phyloP scores from a whole-genome alignment of 2,113 vertebrate genomes.

The Suricata suricatta region DNA sequence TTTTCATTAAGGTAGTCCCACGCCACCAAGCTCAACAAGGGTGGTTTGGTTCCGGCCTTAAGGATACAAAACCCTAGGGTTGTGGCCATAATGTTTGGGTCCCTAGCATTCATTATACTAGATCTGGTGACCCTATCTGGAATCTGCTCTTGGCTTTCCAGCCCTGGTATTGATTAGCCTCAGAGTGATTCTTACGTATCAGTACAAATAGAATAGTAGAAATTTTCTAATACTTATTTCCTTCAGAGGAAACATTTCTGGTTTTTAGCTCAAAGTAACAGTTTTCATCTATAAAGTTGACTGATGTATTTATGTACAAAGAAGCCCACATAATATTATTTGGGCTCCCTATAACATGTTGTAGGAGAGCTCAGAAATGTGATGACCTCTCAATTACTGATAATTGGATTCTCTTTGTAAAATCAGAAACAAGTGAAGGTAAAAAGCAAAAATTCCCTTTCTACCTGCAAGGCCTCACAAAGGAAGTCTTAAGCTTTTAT shows the following conservation, averaged over 20 bases:
- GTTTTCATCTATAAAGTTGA: background rate
- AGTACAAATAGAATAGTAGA: background rate
- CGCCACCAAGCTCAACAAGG: background rate
- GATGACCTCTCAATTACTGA: background rate
- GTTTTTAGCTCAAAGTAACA: background rate
- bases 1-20: background rate
- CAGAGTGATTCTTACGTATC: background rate
- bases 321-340: background rate
- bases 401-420: background rate
- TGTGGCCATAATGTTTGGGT: background rate
- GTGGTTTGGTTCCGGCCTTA: background rate
- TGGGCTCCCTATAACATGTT: background rate
- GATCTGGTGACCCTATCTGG: no score
- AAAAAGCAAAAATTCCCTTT: background rate
- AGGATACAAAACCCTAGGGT: background rate
- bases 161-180: background rate
- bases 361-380: background rate
- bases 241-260: background rate
- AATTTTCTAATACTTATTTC: background rate
- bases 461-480: background rate
- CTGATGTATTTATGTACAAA: background rate
- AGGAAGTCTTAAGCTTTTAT: background rate
- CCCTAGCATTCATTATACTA: background rate
- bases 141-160: background rate
- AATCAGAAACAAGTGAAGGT: background rate